Conservation (phyloP, 2,888 invertebrate genomes). For the Hemithea aestivaria region DNA sequence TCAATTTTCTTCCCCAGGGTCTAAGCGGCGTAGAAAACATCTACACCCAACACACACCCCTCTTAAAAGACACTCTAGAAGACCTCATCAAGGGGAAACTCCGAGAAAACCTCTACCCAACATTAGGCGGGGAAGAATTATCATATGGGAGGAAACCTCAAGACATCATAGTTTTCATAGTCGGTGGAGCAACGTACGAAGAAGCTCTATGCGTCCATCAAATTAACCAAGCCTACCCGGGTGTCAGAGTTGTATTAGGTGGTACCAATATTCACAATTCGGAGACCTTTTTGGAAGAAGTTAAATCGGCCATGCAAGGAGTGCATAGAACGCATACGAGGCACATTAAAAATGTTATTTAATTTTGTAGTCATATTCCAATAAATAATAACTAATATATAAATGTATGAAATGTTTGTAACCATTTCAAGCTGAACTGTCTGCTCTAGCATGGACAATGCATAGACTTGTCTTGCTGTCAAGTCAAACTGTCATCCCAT, state of each 20-base stretch:
- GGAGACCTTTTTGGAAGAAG: slow-evolving; percentile 87
- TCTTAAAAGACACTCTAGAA: slow-evolving; percentile 92
- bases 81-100: slow-evolving; percentile 94
- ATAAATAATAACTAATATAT: too few species aligned
- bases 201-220: slow-evolving; percentile 93
- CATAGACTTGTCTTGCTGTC: too few species aligned
- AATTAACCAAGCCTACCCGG: slow-evolving; percentile 83
- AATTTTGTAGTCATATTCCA: background rate
- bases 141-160: slow-evolving; percentile 83
- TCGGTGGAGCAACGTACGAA: slow-evolving; percentile 98
- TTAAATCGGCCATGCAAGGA: slow-evolving; percentile 83
- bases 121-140: slow-evolving; percentile 82
- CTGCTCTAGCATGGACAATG: too few species aligned
- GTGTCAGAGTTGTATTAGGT: slow-evolving; percentile 89
- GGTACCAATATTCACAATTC: slow-evolving; percentile 96
- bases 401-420: too few species aligned
- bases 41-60: slow-evolving; percentile 98
- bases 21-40: slow-evolving; percentile 98
- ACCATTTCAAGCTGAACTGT: too few species aligned
- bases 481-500: too few species aligned
- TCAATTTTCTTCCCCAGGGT: slow-evolving; percentile 67
- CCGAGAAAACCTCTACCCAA: slow-evolving; percentile 92
- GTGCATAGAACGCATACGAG: slow-evolving; percentile 82
- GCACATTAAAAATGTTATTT: slow-evolving; percentile 63
- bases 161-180: slow-evolving; percentile 96